Conservation (phyloP, 2,797 vertebrate species). For the Gymnoscopelus braueri region DNA sequence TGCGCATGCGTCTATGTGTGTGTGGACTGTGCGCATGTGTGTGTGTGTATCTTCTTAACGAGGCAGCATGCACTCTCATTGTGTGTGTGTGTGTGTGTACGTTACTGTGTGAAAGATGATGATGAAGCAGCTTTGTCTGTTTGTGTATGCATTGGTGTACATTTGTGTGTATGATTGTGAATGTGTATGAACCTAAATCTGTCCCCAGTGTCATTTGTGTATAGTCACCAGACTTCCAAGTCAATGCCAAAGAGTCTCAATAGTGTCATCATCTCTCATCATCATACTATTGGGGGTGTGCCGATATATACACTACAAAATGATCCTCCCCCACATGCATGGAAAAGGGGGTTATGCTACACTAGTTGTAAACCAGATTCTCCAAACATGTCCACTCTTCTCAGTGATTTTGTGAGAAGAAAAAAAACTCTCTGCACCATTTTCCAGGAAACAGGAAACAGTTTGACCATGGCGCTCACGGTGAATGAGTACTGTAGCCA, state of each 20-base stretch:
- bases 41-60: conserved; percentile 29
- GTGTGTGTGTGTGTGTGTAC: conserved; percentile 20
- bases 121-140: not conserved
- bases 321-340: not conserved
- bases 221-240: not conserved
- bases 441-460: too few species aligned
- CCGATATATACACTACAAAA: not conserved
- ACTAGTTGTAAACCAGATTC: not conserved
- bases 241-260: not conserved
- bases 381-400: not conserved
- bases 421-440: too few species aligned
- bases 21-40: not conserved
- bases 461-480: too few species aligned
- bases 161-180: conserved; percentile 6
- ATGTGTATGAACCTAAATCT: conserved; percentile 11
- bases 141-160: not conserved
- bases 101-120: conserved; percentile 12
- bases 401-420: too few species aligned
- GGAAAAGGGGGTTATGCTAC: not conserved
- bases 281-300: not conserved
- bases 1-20: not conserved
- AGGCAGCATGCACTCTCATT: conserved; percentile 39
- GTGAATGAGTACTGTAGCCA: too few species aligned
- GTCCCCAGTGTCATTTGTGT: not conserved
- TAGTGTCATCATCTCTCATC: not conserved